Conservation (phyloP, 2,113 vertebrate species). For the Murina feae region DNA sequence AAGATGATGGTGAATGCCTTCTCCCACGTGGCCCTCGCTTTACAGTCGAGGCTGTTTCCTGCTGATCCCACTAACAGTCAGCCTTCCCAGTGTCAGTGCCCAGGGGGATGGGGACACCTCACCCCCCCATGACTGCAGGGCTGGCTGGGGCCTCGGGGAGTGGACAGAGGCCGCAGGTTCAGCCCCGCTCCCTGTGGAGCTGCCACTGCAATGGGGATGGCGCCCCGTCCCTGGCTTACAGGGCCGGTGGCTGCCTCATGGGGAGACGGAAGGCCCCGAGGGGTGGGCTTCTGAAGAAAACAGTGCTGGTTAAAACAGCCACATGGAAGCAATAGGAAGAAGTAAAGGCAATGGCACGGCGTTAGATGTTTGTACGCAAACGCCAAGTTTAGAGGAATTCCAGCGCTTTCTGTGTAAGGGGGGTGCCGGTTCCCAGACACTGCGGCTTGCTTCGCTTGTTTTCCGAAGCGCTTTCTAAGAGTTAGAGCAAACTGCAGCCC, state of each 20-base stretch:
- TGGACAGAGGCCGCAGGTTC: not conserved
- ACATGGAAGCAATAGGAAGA: not conserved
- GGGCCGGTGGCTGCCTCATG: not conserved
- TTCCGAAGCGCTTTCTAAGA: not conserved
- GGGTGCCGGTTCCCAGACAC: not conserved
- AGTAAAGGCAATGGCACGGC: not conserved
- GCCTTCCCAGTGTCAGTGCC: not conserved
- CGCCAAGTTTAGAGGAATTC: not conserved
- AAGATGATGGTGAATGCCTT: slow-evolving; percentile 84
- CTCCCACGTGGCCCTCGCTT: not conserved
- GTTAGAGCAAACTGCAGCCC: not conserved
- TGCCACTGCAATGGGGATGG: fast-evolving
- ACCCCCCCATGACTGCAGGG: fast-evolving
- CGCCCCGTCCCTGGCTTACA: fast-evolving
- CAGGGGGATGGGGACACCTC: not conserved
- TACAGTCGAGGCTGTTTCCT: fast-evolving
- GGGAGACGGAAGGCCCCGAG: not conserved
- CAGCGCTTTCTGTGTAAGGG: not conserved
- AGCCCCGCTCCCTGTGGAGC: not conserved
- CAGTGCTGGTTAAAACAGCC: not conserved
- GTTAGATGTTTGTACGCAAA: fast-evolving
- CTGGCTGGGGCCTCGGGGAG: fast-evolving
- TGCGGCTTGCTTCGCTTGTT: not conserved
- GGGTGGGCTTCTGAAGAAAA: not conserved
- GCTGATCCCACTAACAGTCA: not conserved